Base-by-base conservation (phyloP, 1,140 invertebrate species). In the Formica exsecta region DNA sequence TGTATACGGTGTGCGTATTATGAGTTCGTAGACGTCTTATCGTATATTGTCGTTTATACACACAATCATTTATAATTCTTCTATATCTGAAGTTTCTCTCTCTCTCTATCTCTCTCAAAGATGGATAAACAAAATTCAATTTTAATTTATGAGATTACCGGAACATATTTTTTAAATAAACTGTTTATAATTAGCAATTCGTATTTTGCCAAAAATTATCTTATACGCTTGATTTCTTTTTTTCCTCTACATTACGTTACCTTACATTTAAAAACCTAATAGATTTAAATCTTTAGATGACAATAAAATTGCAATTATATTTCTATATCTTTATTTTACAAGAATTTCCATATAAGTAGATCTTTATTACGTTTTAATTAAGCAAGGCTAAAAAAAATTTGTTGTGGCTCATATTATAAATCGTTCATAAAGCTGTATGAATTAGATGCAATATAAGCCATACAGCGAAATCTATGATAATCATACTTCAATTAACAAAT, bases 401-500 rank as follows among this genome's bases (percentile, higher is more conserved):
- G n/a, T 32, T 62, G 16, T 44, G 16, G 3, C 11, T 41, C 36
- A 51, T 48, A 22, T 29, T 54, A 51, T 51, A 36, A 6, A 38
- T 79, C 29, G 29, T 66, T 79, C 22, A 7, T 29, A 38, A 36
- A 77, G 41, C n/a, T 51, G 59, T 29, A 44, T 25, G 19, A 81
- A 81, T 71, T 38, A n/a, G 11, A 70, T 9, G 22, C 19, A 25
- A 32, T 71, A 71, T 71, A 59, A 71, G 22, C 36, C 66, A 4
- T 44, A 59, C 11, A 11, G 65, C 44, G 25, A 71, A 22, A 81
- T 81, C 51, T 71, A 71, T 29, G 29, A 32, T 71, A 16, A 59
- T 71, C 44, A 81, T 81, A 61, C 44, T 19, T 32, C 44, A 64
- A 79, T 81, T 71, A 81, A 80, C n/a, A 81, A 71, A 71, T 71